Evolutionary conservation across 2,888 invertebrate species (phyloP), one percentile per base, ranked within the genome.

Genomic region (Apodemia hepburni): DNA sequence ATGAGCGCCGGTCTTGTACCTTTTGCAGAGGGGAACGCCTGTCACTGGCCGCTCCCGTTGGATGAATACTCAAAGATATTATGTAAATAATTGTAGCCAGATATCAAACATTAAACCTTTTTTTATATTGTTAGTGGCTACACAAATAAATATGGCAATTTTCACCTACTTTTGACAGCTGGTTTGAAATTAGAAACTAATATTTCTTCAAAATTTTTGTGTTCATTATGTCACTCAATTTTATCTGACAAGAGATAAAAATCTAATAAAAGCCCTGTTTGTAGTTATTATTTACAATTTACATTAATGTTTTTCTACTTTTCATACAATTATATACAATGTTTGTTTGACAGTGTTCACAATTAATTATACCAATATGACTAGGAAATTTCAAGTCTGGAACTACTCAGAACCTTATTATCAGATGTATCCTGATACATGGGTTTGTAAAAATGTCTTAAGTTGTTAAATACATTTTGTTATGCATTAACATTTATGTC

Each of bases 331-430:
- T 81, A 76, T 79, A 51, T 79, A 84, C 74, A 77, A 86, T 87
- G 84, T 80, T 79, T 80, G 71, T 79, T 70, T 83, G 78, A 80
- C 65, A 71, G 62, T 68, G 66, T 73, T 75, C 73, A 67, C n/a
- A 45, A 45, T 15, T 71, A 72, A 75, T 73, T 80, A 76, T 70
- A 71, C 74, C 76, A 87, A 78, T 73, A 90, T 92, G 91, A 89
- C 87, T 64, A 81, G 87, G 79, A 92, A 91, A 90, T 92, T 92
- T 87, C 91, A 87, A 88, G 90, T 91, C 77, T 91, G 90, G 90
- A 91, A 91, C 79, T 90, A 86, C 79, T 91, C 89, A 45, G 88
- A 91, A 77, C 87, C 91, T 66, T 86, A 87, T 80, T 91, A 90
- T 71, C 86, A 89, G 82, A 87, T 92, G 89, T 88, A 87, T 80